Percentiles rank a stretch among this genome's conserved stretches.
Conservation (phyloP, 2,113 vertebrate species). For the Percina caprodes region DNA sequence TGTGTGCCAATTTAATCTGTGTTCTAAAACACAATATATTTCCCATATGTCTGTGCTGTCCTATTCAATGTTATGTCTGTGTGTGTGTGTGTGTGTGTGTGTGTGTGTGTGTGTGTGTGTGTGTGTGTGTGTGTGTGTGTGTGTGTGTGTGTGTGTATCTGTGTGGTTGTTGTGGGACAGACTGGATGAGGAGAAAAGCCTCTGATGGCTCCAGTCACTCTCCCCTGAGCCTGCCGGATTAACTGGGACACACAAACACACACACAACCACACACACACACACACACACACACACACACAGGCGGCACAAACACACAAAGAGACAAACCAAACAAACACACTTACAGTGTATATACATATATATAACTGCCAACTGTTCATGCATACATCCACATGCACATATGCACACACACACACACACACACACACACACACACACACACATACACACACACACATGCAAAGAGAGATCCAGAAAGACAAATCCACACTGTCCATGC, state of each 20-base stretch:
- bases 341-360: slow-evolving; percentile 24
- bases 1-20: slow-evolving; percentile 2
- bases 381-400: slow-evolving; percentile 19
- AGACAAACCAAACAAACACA: slow-evolving; percentile 38
- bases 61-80: slow-evolving; percentile 5
- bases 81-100: not conserved
- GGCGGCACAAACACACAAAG: slow-evolving; percentile 17
- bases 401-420: not conserved
- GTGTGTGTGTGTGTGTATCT: slow-evolving; percentile 29
- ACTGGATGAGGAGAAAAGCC: slow-evolving; percentile 69
- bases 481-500: not conserved
- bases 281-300: slow-evolving; percentile 3
- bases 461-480: not conserved
- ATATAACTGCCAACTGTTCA: slow-evolving; percentile 23
- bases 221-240: slow-evolving; percentile 72
- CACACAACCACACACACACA: slow-evolving; percentile 46
- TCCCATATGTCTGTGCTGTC: not conserved
- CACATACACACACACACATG: slow-evolving; percentile 6
- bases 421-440: not conserved
- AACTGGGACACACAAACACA: slow-evolving; percentile 66
- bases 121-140: slow-evolving; percentile 20
- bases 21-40: slow-evolving; percentile 3
- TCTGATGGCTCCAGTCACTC: slow-evolving; percentile 74
- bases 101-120: slow-evolving; percentile 12
- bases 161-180: slow-evolving; percentile 30